Conservation (phyloP, 2,797 vertebrate genomes). For the Tragelaphus oryx region DNA sequence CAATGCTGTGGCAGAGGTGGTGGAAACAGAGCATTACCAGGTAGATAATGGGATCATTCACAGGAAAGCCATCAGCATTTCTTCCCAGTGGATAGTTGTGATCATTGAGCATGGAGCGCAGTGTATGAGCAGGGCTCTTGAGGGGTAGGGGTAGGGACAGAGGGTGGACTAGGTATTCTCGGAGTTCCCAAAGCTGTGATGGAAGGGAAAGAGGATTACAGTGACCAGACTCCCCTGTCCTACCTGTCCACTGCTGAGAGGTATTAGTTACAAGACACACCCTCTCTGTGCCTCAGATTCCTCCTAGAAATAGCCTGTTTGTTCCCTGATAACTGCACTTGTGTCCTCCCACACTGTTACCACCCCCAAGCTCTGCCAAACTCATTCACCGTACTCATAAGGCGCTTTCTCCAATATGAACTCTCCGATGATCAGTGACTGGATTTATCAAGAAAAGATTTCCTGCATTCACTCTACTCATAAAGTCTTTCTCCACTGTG, state of each 20-base stretch:
- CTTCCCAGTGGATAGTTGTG: not conserved
- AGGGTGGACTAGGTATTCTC: not conserved
- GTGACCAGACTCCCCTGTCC: not conserved
- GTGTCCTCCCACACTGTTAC: not conserved
- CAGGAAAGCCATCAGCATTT: not conserved
- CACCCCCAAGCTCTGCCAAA: not conserved
- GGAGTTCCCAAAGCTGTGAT: not conserved
- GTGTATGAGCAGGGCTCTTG: not conserved
- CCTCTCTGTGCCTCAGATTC: not conserved
- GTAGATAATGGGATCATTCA: not conserved
- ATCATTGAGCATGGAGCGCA: not conserved
- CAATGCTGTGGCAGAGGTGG: not conserved
- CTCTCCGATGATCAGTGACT: not conserved
- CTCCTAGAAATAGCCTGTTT: not conserved
- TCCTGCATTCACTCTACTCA: not conserved
- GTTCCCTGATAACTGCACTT: not conserved
- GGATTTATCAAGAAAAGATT: not conserved
- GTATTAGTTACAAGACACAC: not conserved
- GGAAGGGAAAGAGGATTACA: not conserved
- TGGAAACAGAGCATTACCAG: not conserved
- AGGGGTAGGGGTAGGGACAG: not conserved
- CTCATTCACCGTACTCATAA: not conserved
- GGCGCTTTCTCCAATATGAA: not conserved
- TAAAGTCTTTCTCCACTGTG: not conserved
- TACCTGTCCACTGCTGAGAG: not conserved